Conservation (phyloP, 2,888 invertebrate genomes). For the Lasioglossum figueresi region DNA sequence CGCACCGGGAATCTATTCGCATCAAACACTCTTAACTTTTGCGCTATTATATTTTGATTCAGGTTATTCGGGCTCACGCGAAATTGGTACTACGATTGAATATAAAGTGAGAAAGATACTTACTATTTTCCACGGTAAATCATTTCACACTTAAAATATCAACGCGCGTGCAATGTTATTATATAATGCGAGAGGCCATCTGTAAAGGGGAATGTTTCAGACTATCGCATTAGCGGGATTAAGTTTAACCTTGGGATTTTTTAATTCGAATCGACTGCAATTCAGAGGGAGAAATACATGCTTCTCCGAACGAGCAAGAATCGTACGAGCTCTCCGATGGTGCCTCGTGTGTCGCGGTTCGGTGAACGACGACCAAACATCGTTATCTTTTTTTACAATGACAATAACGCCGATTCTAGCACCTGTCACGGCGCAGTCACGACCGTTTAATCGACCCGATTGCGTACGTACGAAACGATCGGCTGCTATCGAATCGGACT, state of each 20-base stretch:
- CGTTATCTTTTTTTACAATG: slow-evolving; percentile 65
- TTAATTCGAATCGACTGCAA: not conserved
- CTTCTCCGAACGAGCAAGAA: not conserved
- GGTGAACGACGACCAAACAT: slow-evolving; percentile 32
- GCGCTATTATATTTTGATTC: not conserved
- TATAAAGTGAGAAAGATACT: not conserved
- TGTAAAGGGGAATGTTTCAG: not conserved
- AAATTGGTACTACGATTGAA: not conserved
- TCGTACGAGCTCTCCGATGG: not conserved
- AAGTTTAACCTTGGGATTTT: not conserved
- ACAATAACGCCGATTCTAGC: slow-evolving; percentile 60
- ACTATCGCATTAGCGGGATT: not conserved
- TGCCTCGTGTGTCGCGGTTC: slow-evolving; percentile 12
- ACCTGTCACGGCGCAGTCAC: slow-evolving; percentile 52
- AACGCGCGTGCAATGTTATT: not conserved
- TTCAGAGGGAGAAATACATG: not conserved
- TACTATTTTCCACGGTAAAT: not conserved
- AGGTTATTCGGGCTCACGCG: not conserved
- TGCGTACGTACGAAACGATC: slow-evolving; percentile 49
- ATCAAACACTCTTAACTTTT: not conserved
- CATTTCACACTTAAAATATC: not conserved
- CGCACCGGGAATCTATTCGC: not conserved
- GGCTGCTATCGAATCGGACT: slow-evolving; percentile 28
- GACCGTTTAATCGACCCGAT: slow-evolving; percentile 56
- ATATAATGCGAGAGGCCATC: not conserved